A percentile compares a stretch with the other conserved stretches of the same genome.
These are phyloP conservation scores for Spodoptera litura DNA, from an alignment of 1,140 invertebrate genomes.

Conservation along the genomic window DNA sequence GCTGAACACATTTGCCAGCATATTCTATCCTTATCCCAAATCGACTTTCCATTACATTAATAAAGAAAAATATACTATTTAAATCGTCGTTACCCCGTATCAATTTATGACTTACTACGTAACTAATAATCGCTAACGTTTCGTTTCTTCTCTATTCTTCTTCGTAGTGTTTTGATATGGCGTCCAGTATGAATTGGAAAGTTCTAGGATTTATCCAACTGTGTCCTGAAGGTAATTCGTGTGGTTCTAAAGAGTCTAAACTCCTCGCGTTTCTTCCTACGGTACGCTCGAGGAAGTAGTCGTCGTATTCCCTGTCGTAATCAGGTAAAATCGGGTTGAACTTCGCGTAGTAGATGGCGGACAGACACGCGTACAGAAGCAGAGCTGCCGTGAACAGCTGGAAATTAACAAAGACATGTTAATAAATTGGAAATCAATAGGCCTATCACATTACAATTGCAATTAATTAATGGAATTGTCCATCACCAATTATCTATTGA, in stretches of 20 bases:
- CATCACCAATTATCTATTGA: too few relatives aligned
- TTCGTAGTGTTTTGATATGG: constrained; percentile 75
- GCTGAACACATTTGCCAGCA: too few relatives aligned
- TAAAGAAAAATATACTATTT: neutral
- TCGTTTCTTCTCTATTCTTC: constrained; percentile 56
- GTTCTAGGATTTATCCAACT: constrained; percentile 80
- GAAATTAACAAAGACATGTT: constrained; percentile 64
- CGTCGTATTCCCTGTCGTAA: constrained; percentile 89
- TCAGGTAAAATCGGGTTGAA: constrained; percentile 92
- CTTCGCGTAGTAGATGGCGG: constrained; percentile 94
- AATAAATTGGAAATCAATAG: too few relatives aligned
- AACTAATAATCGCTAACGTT: neutral
- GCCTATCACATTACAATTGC: too few relatives aligned
- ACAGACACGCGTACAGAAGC: constrained; percentile 93
- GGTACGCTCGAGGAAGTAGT: constrained; percentile 88
- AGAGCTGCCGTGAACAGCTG: constrained; percentile 92
- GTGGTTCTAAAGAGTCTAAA: constrained; percentile 69
- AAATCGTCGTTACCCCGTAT: constrained; percentile 61
- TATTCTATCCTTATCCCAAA: neutral
- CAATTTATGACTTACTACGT: constrained; percentile 30
- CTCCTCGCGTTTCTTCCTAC: constrained; percentile 82
- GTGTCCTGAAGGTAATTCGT: constrained; percentile 75
- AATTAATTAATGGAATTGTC: too few relatives aligned
- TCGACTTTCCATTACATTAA: neutral
- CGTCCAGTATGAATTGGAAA: constrained; percentile 83